These are phyloP conservation scores for Ricordea florida DNA, from an alignment of 92 coral and sea anemone genomes.

Conservation along the genomic window DNA sequence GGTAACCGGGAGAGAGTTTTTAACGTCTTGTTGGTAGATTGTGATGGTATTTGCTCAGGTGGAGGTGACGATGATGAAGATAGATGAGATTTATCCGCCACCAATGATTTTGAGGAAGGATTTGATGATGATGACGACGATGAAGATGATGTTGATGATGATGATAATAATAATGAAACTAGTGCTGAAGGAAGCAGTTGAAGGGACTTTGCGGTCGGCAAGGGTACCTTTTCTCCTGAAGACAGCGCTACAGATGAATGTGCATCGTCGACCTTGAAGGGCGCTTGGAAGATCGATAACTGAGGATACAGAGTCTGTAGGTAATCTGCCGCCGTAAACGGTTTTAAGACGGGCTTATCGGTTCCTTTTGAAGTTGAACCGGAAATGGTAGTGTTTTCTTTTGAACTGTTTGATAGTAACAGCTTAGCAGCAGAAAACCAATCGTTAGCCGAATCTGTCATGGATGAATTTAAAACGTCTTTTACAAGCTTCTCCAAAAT, in stretches of 20 bases:
- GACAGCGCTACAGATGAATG: neutral
- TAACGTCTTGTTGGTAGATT: no score
- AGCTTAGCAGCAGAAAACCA: conserved; percentile 14
- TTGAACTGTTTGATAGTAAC: neutral
- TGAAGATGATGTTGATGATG: no score
- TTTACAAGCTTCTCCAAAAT: neutral
- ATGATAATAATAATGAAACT: neutral
- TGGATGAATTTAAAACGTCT: neutral
- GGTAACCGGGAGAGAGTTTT: no score
- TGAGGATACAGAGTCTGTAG: conserved; percentile 28
- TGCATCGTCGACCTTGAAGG: conserved; percentile 1
- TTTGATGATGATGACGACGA: no score
- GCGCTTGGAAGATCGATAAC: conserved; percentile 17
- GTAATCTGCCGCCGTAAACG: conserved; percentile 23
- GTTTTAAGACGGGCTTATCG: neutral
- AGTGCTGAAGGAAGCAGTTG: neutral
- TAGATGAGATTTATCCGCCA: no score
- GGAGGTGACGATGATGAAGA: no score
- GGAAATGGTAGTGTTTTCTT: neutral
- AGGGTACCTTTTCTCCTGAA: no score
- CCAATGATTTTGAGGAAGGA: no score
- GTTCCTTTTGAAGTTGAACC: neutral
- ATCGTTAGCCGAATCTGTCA: neutral
- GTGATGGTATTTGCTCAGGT: no score
- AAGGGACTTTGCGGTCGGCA: neutral